Conservation (phyloP, 2,113 vertebrate species). For the Craseonycteris thonglongyai region DNA sequence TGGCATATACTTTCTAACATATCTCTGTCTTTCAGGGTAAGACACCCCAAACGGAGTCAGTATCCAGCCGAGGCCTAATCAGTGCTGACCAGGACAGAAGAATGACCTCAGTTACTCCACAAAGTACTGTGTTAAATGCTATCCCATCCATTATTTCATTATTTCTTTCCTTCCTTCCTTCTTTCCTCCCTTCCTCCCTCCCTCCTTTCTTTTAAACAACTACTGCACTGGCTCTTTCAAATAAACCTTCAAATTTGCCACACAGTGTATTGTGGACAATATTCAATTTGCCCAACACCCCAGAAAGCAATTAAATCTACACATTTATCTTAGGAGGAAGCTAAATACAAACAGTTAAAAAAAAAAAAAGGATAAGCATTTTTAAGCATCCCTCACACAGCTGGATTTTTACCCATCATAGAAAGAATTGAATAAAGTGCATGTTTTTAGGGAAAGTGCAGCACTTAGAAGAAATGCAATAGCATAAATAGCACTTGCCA, state of each 20-base stretch:
- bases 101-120: neutral
- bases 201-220: neutral
- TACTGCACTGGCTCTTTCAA: neutral
- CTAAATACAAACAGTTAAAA: slow-evolving; percentile 32
- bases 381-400: neutral
- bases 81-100: neutral
- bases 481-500: neutral
- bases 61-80: neutral
- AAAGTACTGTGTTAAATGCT: neutral
- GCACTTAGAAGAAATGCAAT: neutral
- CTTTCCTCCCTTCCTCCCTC: neutral
- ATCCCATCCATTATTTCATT: neutral
- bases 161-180: neutral
- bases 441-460: neutral
- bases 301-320: slow-evolving; percentile 60
- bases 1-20: neutral
- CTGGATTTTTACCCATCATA: neutral
- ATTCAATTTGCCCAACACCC: slow-evolving; percentile 41
- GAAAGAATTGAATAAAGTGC: neutral
- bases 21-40: neutral
- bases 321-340: slow-evolving; percentile 29
- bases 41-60: neutral
- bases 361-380: neutral
- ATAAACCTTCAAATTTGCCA: slow-evolving; percentile 9
- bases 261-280: neutral